Conservation (phyloP, 2,888 invertebrate genomes). For the Nebria salina region DNA sequence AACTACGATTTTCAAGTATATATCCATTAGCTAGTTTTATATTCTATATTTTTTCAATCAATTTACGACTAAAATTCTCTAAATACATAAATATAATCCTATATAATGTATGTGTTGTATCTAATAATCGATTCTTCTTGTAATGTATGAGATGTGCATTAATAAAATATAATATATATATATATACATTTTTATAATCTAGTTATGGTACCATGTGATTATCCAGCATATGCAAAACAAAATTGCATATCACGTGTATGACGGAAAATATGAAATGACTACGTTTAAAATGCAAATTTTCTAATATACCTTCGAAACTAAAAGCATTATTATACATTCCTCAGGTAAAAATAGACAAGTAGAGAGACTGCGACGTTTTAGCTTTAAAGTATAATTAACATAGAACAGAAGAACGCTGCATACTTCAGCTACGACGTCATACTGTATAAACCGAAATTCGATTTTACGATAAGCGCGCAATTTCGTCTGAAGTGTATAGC, state of each 20-base stretch:
- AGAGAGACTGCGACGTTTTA: conserved; percentile 26
- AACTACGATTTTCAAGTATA: background rate
- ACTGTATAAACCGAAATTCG: background rate
- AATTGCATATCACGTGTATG: conserved; percentile 22
- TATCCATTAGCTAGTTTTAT: background rate
- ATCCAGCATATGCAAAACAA: conserved; percentile 37
- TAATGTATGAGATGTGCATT: too few species aligned
- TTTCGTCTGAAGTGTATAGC: background rate
- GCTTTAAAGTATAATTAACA: conserved; percentile 41
- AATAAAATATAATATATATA: too few species aligned
- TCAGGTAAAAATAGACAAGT: conserved; percentile 44
- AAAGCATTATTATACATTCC: conserved; percentile 40
- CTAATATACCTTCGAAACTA: conserved; percentile 42
- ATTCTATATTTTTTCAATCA: too few species aligned
- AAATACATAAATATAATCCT: too few species aligned
- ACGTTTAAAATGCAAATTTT: conserved; percentile 45
- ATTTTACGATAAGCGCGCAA: background rate
- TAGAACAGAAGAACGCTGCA: conserved; percentile 40
- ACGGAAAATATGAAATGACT: conserved; percentile 34
- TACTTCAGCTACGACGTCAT: conserved; percentile 17
- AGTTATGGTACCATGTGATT: background rate
- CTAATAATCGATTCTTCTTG: too few species aligned
- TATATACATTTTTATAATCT: background rate
- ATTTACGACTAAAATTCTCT: too few species aligned
- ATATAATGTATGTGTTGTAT: too few species aligned